Conservation (phyloP, 2,888 invertebrate species). For the Argynnis bischoffii region DNA sequence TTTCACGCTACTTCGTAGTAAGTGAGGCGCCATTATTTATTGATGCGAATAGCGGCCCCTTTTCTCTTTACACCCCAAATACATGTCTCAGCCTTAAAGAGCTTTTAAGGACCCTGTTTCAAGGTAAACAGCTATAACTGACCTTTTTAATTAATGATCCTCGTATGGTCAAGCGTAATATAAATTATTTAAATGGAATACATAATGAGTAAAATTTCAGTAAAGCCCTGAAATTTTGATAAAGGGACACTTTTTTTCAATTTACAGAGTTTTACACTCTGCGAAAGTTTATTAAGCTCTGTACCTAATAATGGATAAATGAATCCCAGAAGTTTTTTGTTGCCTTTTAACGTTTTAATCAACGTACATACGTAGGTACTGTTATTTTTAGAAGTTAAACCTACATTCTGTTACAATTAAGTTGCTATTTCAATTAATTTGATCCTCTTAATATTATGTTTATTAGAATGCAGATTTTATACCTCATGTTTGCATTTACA, state of each 20-base stretch:
- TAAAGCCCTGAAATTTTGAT: constrained; percentile 34
- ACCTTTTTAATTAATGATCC: constrained; percentile 47
- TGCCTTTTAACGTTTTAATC: background rate
- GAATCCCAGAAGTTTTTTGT: constrained; percentile 2
- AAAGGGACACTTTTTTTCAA: constrained; percentile 31
- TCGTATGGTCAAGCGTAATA: constrained; percentile 38
- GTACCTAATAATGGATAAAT: constrained; percentile 1
- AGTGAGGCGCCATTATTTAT: constrained; percentile 40
- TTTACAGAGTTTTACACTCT: constrained; percentile 15
- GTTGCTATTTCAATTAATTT: too few relatives aligned
- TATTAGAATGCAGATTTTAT: too few relatives aligned
- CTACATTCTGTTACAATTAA: too few relatives aligned
- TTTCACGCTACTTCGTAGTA: constrained; percentile 27
- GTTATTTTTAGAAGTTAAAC: background rate
- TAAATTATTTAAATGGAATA: constrained; percentile 43
- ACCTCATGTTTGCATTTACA: too few relatives aligned
- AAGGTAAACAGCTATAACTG: constrained; percentile 37
- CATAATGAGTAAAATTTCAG: constrained; percentile 36
- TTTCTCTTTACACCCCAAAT: constrained; percentile 30
- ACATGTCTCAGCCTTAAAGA: constrained; percentile 43
- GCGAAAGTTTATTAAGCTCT: constrained; percentile 15
- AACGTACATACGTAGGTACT: background rate
- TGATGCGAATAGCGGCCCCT: constrained; percentile 32
- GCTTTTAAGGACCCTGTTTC: constrained; percentile 39
- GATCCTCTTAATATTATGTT: too few relatives aligned